Evolutionary conservation across 2,888 invertebrate species (phyloP).

Genomic region (Spodoptera littoralis): DNA sequence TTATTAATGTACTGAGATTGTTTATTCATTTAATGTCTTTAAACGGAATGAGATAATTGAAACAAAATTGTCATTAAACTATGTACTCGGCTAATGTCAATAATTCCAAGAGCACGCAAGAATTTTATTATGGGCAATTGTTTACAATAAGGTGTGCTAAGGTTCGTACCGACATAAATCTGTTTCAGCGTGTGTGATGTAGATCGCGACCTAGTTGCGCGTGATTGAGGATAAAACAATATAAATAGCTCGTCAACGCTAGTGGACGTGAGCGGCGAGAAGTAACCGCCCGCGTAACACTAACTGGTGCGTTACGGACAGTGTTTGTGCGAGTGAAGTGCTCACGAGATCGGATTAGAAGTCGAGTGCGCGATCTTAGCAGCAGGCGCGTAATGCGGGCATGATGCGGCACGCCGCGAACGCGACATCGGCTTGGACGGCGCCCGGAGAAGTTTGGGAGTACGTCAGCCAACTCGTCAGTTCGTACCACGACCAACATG

Average conservation of each 20-base stretch:
- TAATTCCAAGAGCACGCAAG: constrained; percentile 58
- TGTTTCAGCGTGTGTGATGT: constrained; percentile 81
- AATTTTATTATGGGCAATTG: constrained; percentile 59
- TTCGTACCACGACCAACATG: constrained; percentile 89
- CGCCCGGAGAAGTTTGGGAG: constrained; percentile 91
- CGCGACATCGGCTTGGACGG: constrained; percentile 84
- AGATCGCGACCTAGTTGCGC: constrained; percentile 86
- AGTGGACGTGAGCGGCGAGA: constrained; percentile 72
- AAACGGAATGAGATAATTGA: constrained; percentile 6
- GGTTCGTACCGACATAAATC: constrained; percentile 69
- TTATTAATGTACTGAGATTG: too few species aligned
- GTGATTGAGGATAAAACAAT: constrained; percentile 88
- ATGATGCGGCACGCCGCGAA: constrained; percentile 87
- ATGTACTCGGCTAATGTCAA: constrained; percentile 16
- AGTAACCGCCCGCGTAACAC: constrained; percentile 63
- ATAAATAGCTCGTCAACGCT: constrained; percentile 87
- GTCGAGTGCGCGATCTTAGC: constrained; percentile 41
- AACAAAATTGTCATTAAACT: constrained; percentile 5
- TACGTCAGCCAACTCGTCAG: constrained; percentile 91
- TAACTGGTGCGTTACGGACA: constrained; percentile 63
- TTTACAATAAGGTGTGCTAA: constrained; percentile 72
- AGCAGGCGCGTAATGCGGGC: constrained; percentile 78
- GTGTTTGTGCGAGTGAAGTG: constrained; percentile 61
- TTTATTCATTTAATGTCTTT: too few species aligned
- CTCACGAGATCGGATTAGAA: constrained; percentile 47